These are phyloP conservation scores for Drosophila maculinotata DNA, from an alignment of 2,888 invertebrate species.

Conservation along the genomic window DNA sequence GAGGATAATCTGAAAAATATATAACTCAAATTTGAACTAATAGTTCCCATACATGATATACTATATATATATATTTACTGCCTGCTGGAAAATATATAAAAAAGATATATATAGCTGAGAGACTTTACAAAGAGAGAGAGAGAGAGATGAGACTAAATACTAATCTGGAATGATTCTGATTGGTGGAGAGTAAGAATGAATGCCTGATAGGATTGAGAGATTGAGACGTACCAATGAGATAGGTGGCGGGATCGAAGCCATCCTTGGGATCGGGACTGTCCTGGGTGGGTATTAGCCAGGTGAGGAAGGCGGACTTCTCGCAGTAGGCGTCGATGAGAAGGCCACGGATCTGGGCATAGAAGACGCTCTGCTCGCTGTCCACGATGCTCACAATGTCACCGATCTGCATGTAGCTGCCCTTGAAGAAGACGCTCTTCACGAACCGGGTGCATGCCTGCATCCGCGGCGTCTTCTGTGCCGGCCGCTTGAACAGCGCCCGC, in stretches of 20 bases:
- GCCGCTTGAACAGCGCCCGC: constrained; percentile 91
- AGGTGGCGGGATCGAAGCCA: constrained; percentile 94
- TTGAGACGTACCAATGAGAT: constrained; percentile 90
- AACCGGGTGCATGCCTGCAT: constrained; percentile 93
- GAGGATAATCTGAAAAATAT: no score
- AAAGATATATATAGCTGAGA: no score
- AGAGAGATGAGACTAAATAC: no score
- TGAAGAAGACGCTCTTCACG: constrained; percentile 91
- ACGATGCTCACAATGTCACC: constrained; percentile 96
- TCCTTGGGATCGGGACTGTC: constrained; percentile 91
- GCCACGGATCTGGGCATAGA: constrained; percentile 95
- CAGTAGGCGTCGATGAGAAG: constrained; percentile 96
- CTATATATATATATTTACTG: no score
- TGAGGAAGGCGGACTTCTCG: constrained; percentile 95
- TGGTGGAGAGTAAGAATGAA: no score
- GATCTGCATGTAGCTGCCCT: constrained; percentile 93
- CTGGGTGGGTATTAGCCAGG: constrained; percentile 95
- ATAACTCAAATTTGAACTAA: no score
- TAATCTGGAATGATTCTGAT: no score
- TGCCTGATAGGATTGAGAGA: no score
- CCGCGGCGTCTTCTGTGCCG: constrained; percentile 92
- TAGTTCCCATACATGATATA: no score
- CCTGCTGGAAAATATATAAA: no score
- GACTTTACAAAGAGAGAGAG: no score
- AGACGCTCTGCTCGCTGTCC: constrained; percentile 91